A percentile compares a stretch with the other conserved stretches of the same genome.
Conservation (phyloP, 2,113 vertebrate genomes). For the Columba janthina region DNA sequence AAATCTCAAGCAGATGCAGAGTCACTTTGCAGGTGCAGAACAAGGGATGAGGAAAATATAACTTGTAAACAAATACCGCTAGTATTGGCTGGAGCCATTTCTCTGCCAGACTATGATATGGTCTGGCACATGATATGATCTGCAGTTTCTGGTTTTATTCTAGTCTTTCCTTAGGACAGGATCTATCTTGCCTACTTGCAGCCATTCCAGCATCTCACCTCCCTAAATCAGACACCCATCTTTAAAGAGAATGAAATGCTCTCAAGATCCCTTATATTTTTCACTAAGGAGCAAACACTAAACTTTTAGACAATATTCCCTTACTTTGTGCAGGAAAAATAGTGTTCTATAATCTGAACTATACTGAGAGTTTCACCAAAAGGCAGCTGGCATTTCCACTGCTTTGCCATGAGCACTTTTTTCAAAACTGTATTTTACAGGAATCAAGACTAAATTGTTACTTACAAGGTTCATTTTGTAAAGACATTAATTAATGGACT, state of each 20-base stretch:
- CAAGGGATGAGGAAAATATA: background rate
- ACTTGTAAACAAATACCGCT: background rate
- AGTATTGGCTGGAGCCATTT: background rate
- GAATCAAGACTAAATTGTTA: conserved; percentile 21
- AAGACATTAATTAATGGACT: conserved; percentile 22
- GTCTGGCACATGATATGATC: background rate
- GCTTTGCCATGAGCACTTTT: background rate
- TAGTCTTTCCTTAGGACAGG: background rate
- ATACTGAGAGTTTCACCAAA: background rate
- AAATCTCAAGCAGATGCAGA: background rate
- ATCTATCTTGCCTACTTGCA: background rate
- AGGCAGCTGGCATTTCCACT: background rate
- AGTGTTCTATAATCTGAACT: background rate
- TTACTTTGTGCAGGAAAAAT: background rate
- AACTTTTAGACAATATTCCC: background rate
- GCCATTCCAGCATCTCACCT: background rate
- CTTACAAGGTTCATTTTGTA: conserved; percentile 39
- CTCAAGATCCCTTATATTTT: background rate
- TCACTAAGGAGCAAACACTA: background rate
- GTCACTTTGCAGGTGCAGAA: background rate
- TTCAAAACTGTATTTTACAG: background rate
- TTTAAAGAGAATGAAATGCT: background rate
- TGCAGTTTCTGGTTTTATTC: background rate
- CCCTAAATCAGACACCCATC: background rate
- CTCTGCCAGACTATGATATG: background rate